A percentile compares a stretch with the other conserved stretches of the same genome.
phyloP scores from a whole-genome alignment of 1,140 invertebrate genomes.

The Anastatus disparis region DNA sequence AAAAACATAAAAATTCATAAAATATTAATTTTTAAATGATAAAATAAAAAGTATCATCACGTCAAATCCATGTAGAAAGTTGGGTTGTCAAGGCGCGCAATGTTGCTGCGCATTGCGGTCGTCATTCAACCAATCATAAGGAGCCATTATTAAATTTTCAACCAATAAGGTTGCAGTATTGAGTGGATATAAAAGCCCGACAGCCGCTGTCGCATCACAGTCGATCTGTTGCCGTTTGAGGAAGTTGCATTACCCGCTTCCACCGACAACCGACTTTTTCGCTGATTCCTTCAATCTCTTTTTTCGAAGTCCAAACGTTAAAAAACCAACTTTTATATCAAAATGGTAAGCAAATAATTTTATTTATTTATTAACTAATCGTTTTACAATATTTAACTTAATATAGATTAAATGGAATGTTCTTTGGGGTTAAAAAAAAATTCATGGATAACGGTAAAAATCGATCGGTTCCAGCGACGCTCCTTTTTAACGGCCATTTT shows the following conservation, averaged over 20 bases:
- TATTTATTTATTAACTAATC: background rate
- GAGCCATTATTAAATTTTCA: background rate
- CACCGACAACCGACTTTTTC: conserved; percentile 46
- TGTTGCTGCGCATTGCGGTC: conserved; percentile 26
- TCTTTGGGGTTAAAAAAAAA: background rate
- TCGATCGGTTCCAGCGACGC: background rate
- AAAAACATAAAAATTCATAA: background rate
- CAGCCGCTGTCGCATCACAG: conserved; percentile 12
- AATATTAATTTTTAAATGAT: too few relatives aligned
- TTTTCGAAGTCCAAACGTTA: background rate
- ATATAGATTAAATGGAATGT: background rate
- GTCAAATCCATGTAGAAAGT: background rate
- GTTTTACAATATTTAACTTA: background rate
- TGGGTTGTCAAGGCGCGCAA: conserved; percentile 11
- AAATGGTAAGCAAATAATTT: conserved; percentile 34
- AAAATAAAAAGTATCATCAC: background rate
- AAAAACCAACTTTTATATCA: conserved; percentile 23
- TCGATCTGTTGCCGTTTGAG: conserved; percentile 36
- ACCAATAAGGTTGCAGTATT: background rate
- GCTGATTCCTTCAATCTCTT: conserved; percentile 12
- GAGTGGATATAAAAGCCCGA: background rate
- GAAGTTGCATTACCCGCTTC: conserved; percentile 42
- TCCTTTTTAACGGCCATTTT: conserved; percentile 30
- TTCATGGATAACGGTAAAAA: background rate
- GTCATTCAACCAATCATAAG: background rate